phyloP scores from a whole-genome alignment of 2,797 vertebrate genomes.

The Apodemus agrarius region DNA sequence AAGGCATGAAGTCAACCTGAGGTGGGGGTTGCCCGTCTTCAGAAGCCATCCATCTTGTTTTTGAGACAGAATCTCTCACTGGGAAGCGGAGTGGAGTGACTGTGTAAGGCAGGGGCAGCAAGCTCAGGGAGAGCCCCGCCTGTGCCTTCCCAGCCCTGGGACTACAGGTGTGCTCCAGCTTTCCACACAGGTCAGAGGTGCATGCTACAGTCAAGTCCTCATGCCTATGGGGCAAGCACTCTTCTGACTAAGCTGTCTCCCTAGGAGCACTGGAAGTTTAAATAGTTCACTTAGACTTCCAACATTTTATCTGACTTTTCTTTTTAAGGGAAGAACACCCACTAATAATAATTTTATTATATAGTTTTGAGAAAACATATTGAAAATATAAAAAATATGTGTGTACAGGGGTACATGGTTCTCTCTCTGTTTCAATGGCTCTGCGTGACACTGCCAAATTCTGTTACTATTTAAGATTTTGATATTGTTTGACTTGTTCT shows the following conservation, averaged over 20 bases:
- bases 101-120: background rate
- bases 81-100: background rate
- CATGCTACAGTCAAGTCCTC: too few relatives aligned
- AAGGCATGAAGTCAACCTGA: background rate
- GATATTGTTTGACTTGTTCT: background rate
- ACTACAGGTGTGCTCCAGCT: background rate
- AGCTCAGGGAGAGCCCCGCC: background rate
- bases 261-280: background rate
- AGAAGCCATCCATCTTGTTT: background rate
- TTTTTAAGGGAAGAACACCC: constrained; percentile 18
- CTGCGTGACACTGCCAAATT: background rate
- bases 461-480: constrained; percentile 36
- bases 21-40: background rate
- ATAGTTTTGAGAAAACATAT: background rate
- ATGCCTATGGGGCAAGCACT: background rate
- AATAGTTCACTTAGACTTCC: constrained; percentile 13
- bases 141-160: background rate
- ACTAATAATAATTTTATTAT: constrained; percentile 20
- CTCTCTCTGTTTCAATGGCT: background rate
- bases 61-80: background rate
- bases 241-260: background rate
- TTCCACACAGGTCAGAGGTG: background rate
- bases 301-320: constrained; percentile 18
- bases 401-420: rapidly evolving
- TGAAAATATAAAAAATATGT: background rate